Percentiles rank a stretch among this genome's conserved stretches.
Conservation (phyloP, 2,888 invertebrate species). For the Xestia sexstrigata region DNA sequence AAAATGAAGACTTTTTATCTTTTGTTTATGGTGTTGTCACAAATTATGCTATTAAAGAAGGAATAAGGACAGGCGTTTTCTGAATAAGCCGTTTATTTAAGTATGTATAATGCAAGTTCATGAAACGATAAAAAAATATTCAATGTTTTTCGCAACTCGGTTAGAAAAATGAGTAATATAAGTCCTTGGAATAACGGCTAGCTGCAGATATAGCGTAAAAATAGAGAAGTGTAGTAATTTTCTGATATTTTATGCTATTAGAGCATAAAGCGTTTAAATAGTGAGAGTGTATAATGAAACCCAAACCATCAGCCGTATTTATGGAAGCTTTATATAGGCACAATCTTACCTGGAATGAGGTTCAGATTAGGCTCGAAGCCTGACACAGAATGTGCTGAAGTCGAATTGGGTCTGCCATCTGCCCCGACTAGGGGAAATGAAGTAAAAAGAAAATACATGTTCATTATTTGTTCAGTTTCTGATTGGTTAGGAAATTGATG, state of each 20-base stretch:
- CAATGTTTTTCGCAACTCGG: not conserved
- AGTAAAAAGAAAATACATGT: conserved; percentile 34
- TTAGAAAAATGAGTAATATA: conserved; percentile 5
- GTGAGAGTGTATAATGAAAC: conserved; percentile 3
- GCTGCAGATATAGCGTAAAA: not conserved
- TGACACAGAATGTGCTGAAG: conserved; percentile 36
- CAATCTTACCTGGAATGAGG: conserved; percentile 49
- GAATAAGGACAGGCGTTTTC: conserved; percentile 12
- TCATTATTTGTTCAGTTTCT: conserved; percentile 4
- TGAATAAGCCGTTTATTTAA: conserved; percentile 16
- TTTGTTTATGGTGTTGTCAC: conserved; percentile 41
- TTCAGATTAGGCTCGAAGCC: conserved; percentile 52
- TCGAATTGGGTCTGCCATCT: conserved; percentile 45
- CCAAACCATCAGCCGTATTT: conserved; percentile 14
- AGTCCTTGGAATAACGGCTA: not conserved
- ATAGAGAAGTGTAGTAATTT: not conserved
- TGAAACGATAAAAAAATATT: not conserved
- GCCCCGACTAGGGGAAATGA: conserved; percentile 51
- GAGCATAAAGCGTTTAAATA: conserved; percentile 17
- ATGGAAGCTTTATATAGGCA: conserved; percentile 13
- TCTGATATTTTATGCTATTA: conserved; percentile 1
- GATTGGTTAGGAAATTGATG: not conserved
- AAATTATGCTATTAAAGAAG: conserved; percentile 44
- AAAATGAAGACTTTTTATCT: conserved; percentile 43
- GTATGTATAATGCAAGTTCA: not conserved